Conservation (phyloP, 2,797 vertebrate genomes). For the Delichon dasypus region DNA sequence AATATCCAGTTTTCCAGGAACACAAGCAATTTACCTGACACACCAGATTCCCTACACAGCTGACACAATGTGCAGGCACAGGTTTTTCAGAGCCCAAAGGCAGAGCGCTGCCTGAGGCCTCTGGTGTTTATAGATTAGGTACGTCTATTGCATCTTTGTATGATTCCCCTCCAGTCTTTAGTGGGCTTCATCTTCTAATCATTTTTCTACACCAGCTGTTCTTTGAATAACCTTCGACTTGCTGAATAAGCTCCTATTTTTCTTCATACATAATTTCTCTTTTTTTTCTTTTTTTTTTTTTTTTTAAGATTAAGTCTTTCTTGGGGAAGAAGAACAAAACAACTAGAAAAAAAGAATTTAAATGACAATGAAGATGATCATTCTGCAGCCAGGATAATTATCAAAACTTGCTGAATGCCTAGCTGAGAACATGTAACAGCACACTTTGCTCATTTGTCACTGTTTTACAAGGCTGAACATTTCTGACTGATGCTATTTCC, state of each 20-base stretch:
- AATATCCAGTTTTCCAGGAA: not conserved
- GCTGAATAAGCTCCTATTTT: conserved; percentile 39
- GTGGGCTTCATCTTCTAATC: conserved; percentile 52
- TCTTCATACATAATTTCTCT: conserved; percentile 12
- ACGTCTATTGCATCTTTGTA: conserved; percentile 40
- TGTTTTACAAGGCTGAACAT: not conserved
- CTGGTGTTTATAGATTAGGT: not conserved
- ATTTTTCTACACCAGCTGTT: conserved; percentile 60
- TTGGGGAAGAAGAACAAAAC: conserved; percentile 23
- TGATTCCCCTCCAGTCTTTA: conserved; percentile 68
- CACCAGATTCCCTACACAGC: not conserved
- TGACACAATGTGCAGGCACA: not conserved
- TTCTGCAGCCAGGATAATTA: conserved; percentile 34
- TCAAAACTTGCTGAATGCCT: conserved; percentile 6
- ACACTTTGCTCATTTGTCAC: conserved; percentile 18
- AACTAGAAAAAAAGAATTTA: conserved; percentile 18
- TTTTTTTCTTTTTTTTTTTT: not conserved
- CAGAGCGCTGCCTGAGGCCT: not conserved
- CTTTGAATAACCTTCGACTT: conserved; percentile 54
- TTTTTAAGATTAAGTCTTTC: not conserved
- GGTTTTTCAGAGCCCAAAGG: not conserved
- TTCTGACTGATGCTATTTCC: conserved; percentile 41
- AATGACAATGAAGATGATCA: conserved; percentile 16
- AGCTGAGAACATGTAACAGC: not conserved
- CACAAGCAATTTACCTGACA: not conserved